Conservation (phyloP, 1,140 invertebrate genomes). For the Tetramorium parvispinum region DNA sequence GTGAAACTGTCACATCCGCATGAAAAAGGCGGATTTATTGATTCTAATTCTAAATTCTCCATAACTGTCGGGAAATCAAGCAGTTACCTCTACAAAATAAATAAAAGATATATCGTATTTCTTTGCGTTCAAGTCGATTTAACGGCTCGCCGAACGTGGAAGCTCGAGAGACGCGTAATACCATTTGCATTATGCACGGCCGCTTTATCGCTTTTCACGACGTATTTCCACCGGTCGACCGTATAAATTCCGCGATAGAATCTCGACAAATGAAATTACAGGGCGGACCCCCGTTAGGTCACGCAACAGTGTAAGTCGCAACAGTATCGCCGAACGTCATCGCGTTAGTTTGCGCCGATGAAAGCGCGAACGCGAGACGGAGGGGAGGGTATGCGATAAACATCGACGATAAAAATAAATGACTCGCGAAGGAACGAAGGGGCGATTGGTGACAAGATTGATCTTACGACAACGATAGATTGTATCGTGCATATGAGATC, state of each 20-base stretch:
- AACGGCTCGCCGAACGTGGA: slow-evolving; percentile 12
- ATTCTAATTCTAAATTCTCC: neutral
- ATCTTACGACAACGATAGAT: slow-evolving; percentile 43
- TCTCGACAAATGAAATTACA: slow-evolving; percentile 77
- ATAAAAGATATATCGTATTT: neutral
- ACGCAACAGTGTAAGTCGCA: slow-evolving; percentile 56
- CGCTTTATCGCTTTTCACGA: slow-evolving; percentile 71
- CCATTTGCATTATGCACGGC: slow-evolving; percentile 37
- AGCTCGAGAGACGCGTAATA: slow-evolving; percentile 21
- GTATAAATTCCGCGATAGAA: slow-evolving; percentile 74
- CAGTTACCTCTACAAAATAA: neutral
- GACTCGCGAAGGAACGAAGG: neutral
- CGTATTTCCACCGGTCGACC: slow-evolving; percentile 65
- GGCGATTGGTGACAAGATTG: slow-evolving; percentile 35
- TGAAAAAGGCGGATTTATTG: neutral
- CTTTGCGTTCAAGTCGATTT: neutral
- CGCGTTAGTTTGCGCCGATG: slow-evolving; percentile 33
- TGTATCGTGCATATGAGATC: slow-evolving; percentile 31
- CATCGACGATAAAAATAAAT: slow-evolving; percentile 28
- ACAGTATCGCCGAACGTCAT: slow-evolving; percentile 66
- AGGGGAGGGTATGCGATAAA: slow-evolving; percentile 3
- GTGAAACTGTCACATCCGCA: neutral
- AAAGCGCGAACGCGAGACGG: slow-evolving; percentile 21
- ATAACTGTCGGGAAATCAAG: neutral
- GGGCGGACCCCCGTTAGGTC: slow-evolving; percentile 58